phyloP scores from a whole-genome alignment of 2,113 vertebrate genomes.

The Tyrannus savana region DNA sequence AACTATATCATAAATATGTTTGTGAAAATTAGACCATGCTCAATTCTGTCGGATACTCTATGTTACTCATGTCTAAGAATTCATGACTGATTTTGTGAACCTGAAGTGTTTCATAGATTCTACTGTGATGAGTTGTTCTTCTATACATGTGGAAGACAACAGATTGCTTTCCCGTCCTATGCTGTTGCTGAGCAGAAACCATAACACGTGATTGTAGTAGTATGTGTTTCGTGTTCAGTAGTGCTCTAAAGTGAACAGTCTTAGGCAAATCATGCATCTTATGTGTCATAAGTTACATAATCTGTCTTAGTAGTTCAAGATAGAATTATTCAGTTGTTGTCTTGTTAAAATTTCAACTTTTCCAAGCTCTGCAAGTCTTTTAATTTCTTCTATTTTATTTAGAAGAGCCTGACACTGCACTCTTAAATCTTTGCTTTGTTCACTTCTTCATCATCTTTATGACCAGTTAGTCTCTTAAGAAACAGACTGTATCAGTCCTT shows the following conservation, averaged over 20 bases:
- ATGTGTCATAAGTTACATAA: background rate
- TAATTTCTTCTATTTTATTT: background rate
- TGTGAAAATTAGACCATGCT: background rate
- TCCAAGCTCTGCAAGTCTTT: background rate
- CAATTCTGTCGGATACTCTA: background rate
- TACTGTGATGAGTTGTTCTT: background rate
- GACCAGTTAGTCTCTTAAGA: background rate
- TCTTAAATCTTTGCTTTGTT: background rate
- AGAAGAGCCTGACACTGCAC: background rate
- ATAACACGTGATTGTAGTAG: background rate
- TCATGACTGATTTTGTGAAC: background rate
- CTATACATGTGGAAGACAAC: background rate
- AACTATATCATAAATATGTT: background rate
- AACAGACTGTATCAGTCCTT: background rate
- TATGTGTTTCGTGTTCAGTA: background rate
- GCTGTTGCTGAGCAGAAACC: background rate
- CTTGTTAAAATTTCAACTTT: background rate
- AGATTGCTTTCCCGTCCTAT: background rate
- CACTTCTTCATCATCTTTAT: background rate
- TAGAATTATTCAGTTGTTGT: background rate
- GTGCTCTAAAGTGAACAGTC: background rate
- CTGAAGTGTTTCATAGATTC: background rate
- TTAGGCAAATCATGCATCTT: background rate
- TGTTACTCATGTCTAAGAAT: background rate
- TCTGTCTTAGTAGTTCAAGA: background rate